Conservation (phyloP, 2,888 invertebrate species). For the Erebia aethiops region DNA sequence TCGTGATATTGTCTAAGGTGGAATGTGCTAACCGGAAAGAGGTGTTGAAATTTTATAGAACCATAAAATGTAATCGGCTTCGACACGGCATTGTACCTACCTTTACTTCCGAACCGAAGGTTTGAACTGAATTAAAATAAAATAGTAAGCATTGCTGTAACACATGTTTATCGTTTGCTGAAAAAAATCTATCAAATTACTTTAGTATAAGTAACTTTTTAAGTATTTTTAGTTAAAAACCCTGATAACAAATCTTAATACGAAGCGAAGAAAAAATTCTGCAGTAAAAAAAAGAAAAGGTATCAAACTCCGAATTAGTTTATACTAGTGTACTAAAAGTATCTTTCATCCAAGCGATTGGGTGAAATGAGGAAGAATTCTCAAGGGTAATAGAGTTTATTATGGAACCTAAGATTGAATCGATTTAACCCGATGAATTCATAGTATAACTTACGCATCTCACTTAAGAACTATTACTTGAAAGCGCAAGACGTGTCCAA, state of each 20-base stretch:
- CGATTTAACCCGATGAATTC: neutral
- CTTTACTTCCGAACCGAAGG: neutral
- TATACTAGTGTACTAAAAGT: neutral
- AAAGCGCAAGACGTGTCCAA: neutral
- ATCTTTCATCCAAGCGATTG: neutral
- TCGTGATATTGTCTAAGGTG: neutral
- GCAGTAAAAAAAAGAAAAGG: neutral
- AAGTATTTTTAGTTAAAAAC: neutral
- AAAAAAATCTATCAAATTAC: neutral
- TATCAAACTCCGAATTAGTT: neutral
- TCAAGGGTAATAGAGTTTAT: conserved; percentile 5
- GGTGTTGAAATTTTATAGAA: conserved; percentile 1
- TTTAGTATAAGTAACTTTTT: too few species aligned
- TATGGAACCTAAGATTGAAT: neutral
- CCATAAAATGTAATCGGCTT: neutral
- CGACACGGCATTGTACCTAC: neutral
- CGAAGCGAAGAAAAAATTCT: neutral
- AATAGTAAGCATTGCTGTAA: too few species aligned
- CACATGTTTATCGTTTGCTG: neutral
- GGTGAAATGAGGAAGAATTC: conserved; percentile 17
- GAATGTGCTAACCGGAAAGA: neutral
- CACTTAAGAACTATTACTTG: neutral
- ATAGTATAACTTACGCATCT: neutral
- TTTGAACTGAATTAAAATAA: neutral
- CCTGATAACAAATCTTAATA: neutral